Percentiles rank a stretch among this genome's conserved stretches.
Evolutionary conservation across 2,888 invertebrate genomes (phyloP).

Genomic region (Caenorhabditis parvicauda): DNA sequence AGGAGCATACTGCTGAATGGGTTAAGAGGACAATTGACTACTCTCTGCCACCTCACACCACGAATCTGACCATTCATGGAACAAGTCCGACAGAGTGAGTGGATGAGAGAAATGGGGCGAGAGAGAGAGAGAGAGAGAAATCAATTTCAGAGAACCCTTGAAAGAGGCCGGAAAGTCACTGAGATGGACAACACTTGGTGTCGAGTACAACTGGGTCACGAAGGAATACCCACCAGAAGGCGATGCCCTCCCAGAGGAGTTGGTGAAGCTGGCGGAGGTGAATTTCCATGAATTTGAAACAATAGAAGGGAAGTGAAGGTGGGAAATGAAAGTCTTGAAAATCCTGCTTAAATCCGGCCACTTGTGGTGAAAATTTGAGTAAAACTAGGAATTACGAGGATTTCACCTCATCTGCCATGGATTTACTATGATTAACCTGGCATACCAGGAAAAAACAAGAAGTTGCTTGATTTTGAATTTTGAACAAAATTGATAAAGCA

Average conservation of each 20-base stretch:
- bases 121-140: too few species aligned
- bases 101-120: too few species aligned
- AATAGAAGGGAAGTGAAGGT: too few species aligned
- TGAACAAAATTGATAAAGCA: too few species aligned
- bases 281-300: too few species aligned
- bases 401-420: too few species aligned
- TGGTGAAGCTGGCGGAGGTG: conserved; percentile 33
- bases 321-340: too few species aligned
- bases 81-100: conserved; percentile 20
- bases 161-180: conserved; percentile 67
- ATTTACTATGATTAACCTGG: too few species aligned
- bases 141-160: conserved; percentile 8
- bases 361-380: too few species aligned
- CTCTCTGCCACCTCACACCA: conserved; percentile 63
- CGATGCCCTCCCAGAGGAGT: conserved; percentile 53
- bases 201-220: conserved; percentile 96
- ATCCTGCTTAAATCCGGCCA: too few species aligned
- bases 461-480: not conserved
- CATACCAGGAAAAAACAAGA: not conserved
- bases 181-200: conserved; percentile 92
- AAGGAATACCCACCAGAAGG: conserved; percentile 71
- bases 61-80: conserved; percentile 64
- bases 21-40: conserved; percentile 63
- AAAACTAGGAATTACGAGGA: too few species aligned
- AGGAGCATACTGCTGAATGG: conserved; percentile 63